These are phyloP conservation scores for Rhimphoctona megacephalus DNA, from an alignment of 2,888 invertebrate genomes.

Conservation along the genomic window DNA sequence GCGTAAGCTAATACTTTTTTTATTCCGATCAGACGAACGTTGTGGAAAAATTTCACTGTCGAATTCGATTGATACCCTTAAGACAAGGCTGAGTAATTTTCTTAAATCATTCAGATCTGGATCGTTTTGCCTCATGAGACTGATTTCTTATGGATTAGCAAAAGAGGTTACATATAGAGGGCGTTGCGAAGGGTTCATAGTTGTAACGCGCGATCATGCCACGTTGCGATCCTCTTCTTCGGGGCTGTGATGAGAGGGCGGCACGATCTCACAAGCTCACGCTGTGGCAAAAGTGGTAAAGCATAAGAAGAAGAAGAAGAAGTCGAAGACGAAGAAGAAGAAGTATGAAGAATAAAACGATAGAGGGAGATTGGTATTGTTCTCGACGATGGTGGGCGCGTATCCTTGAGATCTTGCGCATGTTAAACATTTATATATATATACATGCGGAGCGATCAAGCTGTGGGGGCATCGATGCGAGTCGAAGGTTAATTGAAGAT, in stretches of 20 bases:
- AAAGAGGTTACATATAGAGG: conserved; percentile 28
- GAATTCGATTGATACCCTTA: too few relatives aligned
- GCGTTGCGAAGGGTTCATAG: conserved; percentile 30
- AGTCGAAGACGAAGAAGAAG: conserved; percentile 26
- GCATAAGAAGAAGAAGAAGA: conserved; percentile 30
- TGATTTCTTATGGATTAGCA: conserved; percentile 9
- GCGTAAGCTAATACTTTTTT: too few relatives aligned
- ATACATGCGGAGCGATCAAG: conserved; percentile 71
- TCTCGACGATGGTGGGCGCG: conserved; percentile 67
- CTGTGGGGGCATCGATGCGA: conserved; percentile 73
- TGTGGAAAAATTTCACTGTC: too few relatives aligned
- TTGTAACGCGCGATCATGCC: conserved; percentile 59
- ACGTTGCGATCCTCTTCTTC: conserved; percentile 63
- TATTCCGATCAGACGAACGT: too few relatives aligned
- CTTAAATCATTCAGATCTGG: background rate
- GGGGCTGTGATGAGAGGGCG: conserved; percentile 59
- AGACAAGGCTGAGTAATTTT: background rate
- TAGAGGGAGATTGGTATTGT: conserved; percentile 55
- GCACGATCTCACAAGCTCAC: conserved; percentile 38
- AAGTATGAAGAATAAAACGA: conserved; percentile 43
- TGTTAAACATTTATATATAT: conserved; percentile 7
- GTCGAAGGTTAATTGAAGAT: conserved; percentile 80
- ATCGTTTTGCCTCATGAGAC: background rate
- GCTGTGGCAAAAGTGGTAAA: conserved; percentile 26
- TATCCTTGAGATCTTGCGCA: conserved; percentile 76